Conservation (phyloP, 2,113 vertebrate genomes). For the Chroicocephalus ridibundus region DNA sequence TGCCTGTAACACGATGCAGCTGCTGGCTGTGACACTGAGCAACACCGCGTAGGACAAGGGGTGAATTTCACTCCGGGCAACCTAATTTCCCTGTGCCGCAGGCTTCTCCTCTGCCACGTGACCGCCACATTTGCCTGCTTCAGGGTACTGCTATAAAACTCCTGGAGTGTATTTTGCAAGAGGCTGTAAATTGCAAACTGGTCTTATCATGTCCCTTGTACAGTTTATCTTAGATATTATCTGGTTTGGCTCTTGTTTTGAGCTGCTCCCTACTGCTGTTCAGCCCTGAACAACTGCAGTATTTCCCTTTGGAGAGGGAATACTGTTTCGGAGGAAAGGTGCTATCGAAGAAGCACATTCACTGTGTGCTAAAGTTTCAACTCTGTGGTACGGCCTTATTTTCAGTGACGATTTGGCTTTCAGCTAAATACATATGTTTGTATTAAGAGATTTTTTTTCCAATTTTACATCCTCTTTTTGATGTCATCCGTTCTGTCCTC, state of each 20-base stretch:
- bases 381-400: neutral
- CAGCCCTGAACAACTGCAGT: neutral
- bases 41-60: neutral
- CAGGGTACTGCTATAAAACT: neutral
- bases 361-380: neutral
- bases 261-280: neutral
- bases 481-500: neutral
- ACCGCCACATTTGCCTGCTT: neutral
- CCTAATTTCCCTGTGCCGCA: neutral
- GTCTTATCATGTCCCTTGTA: neutral
- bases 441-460: neutral
- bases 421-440: neutral
- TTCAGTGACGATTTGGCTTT: neutral
- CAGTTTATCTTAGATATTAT: neutral
- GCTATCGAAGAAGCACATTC: rapidly evolving
- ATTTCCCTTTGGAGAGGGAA: neutral
- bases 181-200: neutral
- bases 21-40: neutral
- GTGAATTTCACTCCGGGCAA: neutral
- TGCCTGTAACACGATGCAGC: neutral
- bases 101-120: neutral
- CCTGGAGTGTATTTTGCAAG: neutral
- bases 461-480: neutral
- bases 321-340: neutral
- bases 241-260: neutral